These are phyloP conservation scores for Monomorium pharaonis DNA, from an alignment of 1,140 invertebrate genomes.

Conservation along the genomic window DNA sequence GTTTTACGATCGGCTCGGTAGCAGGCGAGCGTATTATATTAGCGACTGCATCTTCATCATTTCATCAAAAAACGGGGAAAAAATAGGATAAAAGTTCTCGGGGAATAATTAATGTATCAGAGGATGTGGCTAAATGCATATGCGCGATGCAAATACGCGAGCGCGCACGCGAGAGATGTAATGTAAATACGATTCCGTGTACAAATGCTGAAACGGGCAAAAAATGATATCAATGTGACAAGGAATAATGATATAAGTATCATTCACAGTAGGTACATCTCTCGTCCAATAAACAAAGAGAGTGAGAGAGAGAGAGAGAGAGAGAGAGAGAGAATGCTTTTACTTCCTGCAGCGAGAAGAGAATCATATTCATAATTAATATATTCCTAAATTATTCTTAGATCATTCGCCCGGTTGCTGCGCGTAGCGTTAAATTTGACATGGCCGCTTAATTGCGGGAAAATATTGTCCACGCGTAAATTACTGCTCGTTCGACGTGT, in stretches of 20 bases:
- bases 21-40: slow-evolving; percentile 4
- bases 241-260: slow-evolving; percentile 24
- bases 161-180: slow-evolving; percentile 24
- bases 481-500: not conserved
- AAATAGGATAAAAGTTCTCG: slow-evolving; percentile 16
- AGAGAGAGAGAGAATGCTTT: not conserved
- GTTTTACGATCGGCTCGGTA: slow-evolving; percentile 21
- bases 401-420: not conserved
- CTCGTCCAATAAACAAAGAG: slow-evolving; percentile 1
- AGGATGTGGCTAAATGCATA: not conserved
- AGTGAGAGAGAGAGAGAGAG: not conserved
- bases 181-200: slow-evolving; percentile 30
- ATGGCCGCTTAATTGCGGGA: not conserved
- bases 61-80: slow-evolving; percentile 6
- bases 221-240: slow-evolving; percentile 13
- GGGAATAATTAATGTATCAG: slow-evolving; percentile 30
- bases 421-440: not conserved
- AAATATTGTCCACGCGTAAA: not conserved
- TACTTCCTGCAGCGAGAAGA: not conserved
- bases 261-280: not conserved
- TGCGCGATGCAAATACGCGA: slow-evolving; percentile 4
- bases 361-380: slow-evolving; percentile 3
- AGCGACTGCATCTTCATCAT: slow-evolving; percentile 46
- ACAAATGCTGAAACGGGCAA: not conserved
- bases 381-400: slow-evolving; percentile 7